phyloP scores from a whole-genome alignment of 2,888 invertebrate genomes.

The Xylota segnis region DNA sequence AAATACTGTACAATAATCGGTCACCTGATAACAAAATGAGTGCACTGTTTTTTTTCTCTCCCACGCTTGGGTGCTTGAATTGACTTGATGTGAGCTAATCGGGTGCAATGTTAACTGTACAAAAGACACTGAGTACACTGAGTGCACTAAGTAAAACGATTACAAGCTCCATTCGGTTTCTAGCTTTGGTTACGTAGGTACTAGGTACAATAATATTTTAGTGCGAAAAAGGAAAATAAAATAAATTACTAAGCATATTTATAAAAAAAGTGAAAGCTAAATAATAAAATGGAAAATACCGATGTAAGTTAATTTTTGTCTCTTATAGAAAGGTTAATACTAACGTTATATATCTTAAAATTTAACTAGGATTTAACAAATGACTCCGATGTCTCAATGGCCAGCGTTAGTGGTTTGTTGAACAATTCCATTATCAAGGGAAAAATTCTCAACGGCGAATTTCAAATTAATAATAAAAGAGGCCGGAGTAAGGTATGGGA shows the following conservation, averaged over 20 bases:
- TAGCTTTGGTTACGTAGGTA: no score
- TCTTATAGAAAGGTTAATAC: neutral
- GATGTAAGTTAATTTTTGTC: no score
- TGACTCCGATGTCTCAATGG: constrained; percentile 24
- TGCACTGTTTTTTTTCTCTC: no score
- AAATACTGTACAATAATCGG: constrained; percentile 16
- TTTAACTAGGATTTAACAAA: constrained; percentile 31
- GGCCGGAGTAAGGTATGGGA: constrained; percentile 64
- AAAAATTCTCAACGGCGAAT: constrained; percentile 55
- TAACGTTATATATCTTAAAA: neutral
- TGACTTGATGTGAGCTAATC: constrained; percentile 14
- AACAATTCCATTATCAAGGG: constrained; percentile 54
- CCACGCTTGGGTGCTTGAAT: no score
- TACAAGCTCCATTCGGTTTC: no score
- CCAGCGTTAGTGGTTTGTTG: constrained; percentile 30
- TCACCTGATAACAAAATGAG: constrained; percentile 20
- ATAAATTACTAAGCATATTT: no score
- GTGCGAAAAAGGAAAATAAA: no score
- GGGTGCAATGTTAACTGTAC: constrained; percentile 10
- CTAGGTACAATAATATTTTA: no score
- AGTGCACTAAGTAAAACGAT: no score
- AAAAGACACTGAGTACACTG: neutral
- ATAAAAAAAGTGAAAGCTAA: no score
- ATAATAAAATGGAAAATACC: no score
- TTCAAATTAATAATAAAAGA: constrained; percentile 59